A percentile compares a stretch with the other conserved stretches of the same genome.
These are phyloP conservation scores for Dicyrtomina minuta DNA, from an alignment of 2,888 invertebrate genomes.

Conservation along the genomic window DNA sequence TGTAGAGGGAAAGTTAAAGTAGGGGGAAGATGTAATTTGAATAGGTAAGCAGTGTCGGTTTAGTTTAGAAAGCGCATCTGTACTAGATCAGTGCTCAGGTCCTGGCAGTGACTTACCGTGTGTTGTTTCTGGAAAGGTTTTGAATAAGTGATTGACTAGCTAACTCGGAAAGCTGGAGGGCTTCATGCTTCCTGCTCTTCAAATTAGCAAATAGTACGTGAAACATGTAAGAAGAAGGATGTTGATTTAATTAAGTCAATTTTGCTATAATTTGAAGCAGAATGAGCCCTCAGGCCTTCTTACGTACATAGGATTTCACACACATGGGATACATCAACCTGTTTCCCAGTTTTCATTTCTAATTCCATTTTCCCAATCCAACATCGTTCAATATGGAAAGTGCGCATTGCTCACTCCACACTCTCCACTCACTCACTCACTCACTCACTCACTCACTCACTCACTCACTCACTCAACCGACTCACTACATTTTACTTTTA, in stretches of 20 bases:
- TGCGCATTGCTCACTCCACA: background rate
- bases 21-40: constrained; percentile 2
- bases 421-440: background rate
- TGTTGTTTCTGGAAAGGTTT: background rate
- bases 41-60: constrained; percentile 12
- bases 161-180: constrained; percentile 21
- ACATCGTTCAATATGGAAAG: too few relatives aligned
- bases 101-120: too few relatives aligned
- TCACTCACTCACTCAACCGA: background rate
- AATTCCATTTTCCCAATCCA: background rate
- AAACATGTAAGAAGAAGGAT: constrained; percentile 27
- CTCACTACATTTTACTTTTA: background rate
- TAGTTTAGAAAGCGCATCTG: background rate
- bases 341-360: background rate
- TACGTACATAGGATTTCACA: too few relatives aligned
- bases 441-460: background rate
- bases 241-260: constrained; percentile 33
- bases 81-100: too few relatives aligned
- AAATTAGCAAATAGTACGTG: constrained; percentile 32
- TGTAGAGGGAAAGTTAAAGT: background rate
- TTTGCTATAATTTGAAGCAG: constrained; percentile 26
- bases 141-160: constrained; percentile 29
- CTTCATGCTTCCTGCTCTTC: constrained; percentile 18
- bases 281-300: constrained; percentile 7
- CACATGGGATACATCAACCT: background rate